Evolutionary conservation across 2,113 vertebrate species (phyloP).

Genomic region (Chamaea fasciata): DNA sequence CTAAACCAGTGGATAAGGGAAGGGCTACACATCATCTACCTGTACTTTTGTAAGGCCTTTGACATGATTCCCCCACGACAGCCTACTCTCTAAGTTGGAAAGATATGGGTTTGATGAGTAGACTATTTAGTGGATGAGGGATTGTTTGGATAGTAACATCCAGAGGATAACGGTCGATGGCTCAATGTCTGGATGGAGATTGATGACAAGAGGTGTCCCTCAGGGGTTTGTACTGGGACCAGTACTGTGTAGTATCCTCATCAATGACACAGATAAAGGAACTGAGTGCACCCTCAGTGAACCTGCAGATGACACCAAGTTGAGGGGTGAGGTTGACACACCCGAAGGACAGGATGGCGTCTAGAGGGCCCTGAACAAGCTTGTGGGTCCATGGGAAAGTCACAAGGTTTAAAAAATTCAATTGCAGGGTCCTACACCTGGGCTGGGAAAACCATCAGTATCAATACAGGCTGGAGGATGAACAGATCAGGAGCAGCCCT

Average conservation of each 20-base stretch:
- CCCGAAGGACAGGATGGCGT: background rate
- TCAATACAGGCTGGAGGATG: background rate
- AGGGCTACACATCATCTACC: background rate
- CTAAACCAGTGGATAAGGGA: background rate
- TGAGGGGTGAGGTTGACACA: background rate
- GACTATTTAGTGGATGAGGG: background rate
- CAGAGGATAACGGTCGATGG: fast-evolving
- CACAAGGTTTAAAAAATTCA: background rate
- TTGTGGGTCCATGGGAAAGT: background rate
- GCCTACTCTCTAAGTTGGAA: background rate
- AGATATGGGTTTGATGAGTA: background rate
- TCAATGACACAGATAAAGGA: background rate
- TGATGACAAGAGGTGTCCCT: background rate
- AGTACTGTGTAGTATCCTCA: background rate
- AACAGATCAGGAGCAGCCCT: background rate
- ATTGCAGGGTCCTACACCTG: background rate
- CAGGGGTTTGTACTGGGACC: background rate
- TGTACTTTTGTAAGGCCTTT: background rate
- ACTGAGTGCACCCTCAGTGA: background rate
- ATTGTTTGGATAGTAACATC: background rate
- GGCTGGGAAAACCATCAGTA: background rate
- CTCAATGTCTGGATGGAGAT: background rate
- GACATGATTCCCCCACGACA: background rate
- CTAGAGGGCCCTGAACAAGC: background rate
- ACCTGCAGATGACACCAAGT: background rate